These are phyloP conservation scores for Chromis chromis DNA, from an alignment of 2,797 vertebrate species.

Conservation along the genomic window DNA sequence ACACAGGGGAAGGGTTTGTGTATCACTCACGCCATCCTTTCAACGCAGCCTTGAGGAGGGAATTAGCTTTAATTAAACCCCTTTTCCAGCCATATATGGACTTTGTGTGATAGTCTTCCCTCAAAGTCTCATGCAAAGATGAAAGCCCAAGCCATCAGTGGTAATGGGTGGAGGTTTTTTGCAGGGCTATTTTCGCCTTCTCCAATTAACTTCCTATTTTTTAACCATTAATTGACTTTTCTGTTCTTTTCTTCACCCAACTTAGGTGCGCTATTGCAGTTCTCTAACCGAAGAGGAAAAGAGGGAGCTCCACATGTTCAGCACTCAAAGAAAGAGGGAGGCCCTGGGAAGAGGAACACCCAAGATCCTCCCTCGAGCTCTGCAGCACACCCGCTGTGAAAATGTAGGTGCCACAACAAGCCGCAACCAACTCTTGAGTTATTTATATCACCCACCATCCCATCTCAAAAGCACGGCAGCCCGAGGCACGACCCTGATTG, in stretches of 20 bases:
- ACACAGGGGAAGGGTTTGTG: conserved; percentile 72
- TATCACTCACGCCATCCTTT: conserved; percentile 66
- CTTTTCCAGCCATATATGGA: conserved; percentile 50
- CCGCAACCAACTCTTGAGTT: conserved; percentile 54
- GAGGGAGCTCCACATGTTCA: conserved; percentile 95
- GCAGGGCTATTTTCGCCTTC: conserved; percentile 19
- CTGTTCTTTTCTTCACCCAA: conserved; percentile 8
- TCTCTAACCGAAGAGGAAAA: conserved; percentile 94
- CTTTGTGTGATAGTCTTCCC: conserved; percentile 11
- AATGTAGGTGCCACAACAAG: conserved; percentile 83
- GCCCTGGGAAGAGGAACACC: conserved; percentile 94
- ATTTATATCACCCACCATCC: conserved; percentile 65
- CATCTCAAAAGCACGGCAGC: conserved; percentile 21
- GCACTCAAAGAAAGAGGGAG: conserved; percentile 94
- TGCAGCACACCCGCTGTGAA: conserved; percentile 91
- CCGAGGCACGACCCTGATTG: conserved; percentile 51
- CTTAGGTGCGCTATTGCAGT: conserved; percentile 94
- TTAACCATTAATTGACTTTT: background rate
- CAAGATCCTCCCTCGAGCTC: conserved; percentile 90
- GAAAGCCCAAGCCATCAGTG: conserved; percentile 39
- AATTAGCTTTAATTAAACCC: conserved; percentile 64
- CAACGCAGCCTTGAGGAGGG: conserved; percentile 48
- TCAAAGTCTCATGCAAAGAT: conserved; percentile 38
- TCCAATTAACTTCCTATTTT: background rate
- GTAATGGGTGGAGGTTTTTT: conserved; percentile 27